A percentile compares a stretch with the other conserved stretches of the same genome.
phyloP scores from a whole-genome alignment of 2,113 vertebrate species.

The Dryoscopus gambensis region DNA sequence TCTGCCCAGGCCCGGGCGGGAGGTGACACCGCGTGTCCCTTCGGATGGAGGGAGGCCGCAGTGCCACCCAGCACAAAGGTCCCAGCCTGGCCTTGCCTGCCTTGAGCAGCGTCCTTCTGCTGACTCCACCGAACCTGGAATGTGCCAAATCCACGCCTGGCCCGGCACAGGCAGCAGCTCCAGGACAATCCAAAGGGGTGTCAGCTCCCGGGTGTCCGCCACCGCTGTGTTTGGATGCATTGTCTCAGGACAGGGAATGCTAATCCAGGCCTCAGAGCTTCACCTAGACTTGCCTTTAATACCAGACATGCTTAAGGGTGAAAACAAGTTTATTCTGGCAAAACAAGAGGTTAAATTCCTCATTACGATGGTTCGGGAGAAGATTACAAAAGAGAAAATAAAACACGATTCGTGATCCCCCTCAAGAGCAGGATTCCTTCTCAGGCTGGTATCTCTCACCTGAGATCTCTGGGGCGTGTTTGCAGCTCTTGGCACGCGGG shows the following conservation, averaged over 20 bases:
- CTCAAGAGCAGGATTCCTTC: not conserved
- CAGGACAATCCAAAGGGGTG: not conserved
- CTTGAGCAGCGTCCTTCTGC: not conserved
- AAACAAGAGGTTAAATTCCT: conserved; percentile 19
- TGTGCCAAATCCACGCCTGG: not conserved
- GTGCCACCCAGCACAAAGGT: rapidly evolving
- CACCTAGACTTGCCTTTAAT: conserved; percentile 28
- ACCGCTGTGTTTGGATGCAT: not conserved
- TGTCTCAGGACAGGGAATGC: not conserved
- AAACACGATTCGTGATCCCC: not conserved
- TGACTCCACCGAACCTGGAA: not conserved
- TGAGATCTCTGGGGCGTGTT: not conserved
- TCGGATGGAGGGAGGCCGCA: not conserved
- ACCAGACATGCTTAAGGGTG: conserved; percentile 23
- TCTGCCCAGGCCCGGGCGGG: not conserved
- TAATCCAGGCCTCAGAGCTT: not conserved
- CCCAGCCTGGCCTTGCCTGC: not conserved
- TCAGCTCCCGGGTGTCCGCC: not conserved
- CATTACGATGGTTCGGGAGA: not conserved
- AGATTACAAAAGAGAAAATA: not conserved
- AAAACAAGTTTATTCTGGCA: conserved; percentile 44
- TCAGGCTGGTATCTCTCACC: not conserved
- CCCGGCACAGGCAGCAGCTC: not conserved
- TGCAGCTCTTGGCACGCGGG: not conserved
- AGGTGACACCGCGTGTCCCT: not conserved